A percentile compares a stretch with the other conserved stretches of the same genome.
These are phyloP conservation scores for Tribolium freemani DNA, from an alignment of 2,888 invertebrate species.

Conservation along the genomic window DNA sequence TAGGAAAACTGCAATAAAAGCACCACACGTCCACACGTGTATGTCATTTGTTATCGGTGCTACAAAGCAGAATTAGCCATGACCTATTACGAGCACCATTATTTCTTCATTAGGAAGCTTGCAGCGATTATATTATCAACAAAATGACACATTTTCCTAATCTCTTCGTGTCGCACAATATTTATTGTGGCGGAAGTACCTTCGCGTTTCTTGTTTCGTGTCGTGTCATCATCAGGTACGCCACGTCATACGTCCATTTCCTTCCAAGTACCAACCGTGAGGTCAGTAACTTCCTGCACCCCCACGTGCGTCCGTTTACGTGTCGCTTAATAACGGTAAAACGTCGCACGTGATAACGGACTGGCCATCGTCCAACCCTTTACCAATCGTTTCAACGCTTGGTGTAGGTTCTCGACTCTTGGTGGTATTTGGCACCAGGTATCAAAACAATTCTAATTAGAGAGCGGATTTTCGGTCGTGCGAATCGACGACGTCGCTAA, in stretches of 20 bases:
- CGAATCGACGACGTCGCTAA: no score
- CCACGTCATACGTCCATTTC: neutral
- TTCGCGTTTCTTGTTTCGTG: neutral
- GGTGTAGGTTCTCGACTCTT: neutral
- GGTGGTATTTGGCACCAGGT: neutral
- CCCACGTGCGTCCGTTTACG: neutral
- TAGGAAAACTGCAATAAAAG: no score
- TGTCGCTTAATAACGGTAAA: neutral
- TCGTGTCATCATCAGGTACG: no score
- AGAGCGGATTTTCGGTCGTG: neutral
- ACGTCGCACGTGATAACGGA: neutral
- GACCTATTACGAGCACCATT: neutral
- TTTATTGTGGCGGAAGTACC: neutral
- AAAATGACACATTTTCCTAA: neutral
- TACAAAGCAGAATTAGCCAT: neutral
- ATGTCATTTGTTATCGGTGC: no score
- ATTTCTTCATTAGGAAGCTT: neutral
- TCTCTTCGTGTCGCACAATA: neutral
- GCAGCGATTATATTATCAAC: neutral
- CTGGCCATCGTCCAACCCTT: neutral
- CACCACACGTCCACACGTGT: no score
- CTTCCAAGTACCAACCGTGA: neutral
- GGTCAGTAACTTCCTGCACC: neutral
- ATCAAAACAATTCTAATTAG: neutral
- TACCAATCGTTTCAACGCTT: neutral